phyloP scores from a whole-genome alignment of 1,140 invertebrate genomes.

The Coboldia fuscipes region DNA sequence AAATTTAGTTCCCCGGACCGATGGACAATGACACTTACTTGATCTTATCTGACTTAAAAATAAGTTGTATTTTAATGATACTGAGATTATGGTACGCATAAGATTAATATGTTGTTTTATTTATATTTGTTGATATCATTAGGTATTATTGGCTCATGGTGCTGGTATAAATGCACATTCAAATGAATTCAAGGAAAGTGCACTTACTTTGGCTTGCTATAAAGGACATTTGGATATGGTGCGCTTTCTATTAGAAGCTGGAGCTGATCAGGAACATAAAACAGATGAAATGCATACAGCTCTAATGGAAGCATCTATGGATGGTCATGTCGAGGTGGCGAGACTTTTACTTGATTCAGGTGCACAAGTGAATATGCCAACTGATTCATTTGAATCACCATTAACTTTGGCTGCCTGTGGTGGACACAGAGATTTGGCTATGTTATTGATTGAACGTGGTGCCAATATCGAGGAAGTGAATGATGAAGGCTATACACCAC shows the following conservation, averaged over 20 bases:
- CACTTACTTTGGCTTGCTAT: slow-evolving; percentile 90
- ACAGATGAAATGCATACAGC: slow-evolving; percentile 99
- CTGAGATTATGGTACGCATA: no score
- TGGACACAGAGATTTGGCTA: slow-evolving; percentile 91
- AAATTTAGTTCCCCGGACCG: slow-evolving; percentile 1
- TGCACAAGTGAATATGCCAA: slow-evolving; percentile 97
- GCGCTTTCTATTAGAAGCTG: slow-evolving; percentile 79
- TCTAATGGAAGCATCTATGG: slow-evolving; percentile 99
- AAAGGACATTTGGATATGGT: slow-evolving; percentile 97
- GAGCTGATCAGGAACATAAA: slow-evolving; percentile 92
- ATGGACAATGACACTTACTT: slow-evolving; percentile 14
- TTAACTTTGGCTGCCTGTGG: slow-evolving; percentile 94
- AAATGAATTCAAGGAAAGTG: slow-evolving; percentile 94
- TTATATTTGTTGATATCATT: background rate
- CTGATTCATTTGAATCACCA: slow-evolving; percentile 97
- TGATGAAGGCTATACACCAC: slow-evolving; percentile 98
- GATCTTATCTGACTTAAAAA: slow-evolving; percentile 15
- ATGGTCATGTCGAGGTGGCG: slow-evolving; percentile 94
- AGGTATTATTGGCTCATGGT: slow-evolving; percentile 73
- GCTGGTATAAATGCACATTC: slow-evolving; percentile 97
- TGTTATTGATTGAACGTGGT: slow-evolving; percentile 83
- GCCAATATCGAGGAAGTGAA: slow-evolving; percentile 99
- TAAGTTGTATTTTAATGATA: background rate
- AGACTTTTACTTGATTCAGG: slow-evolving; percentile 83
- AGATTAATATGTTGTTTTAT: background rate